Evolutionary conservation across 1,140 invertebrate species (phyloP).

Genomic region (Brachystomella parvula): DNA sequence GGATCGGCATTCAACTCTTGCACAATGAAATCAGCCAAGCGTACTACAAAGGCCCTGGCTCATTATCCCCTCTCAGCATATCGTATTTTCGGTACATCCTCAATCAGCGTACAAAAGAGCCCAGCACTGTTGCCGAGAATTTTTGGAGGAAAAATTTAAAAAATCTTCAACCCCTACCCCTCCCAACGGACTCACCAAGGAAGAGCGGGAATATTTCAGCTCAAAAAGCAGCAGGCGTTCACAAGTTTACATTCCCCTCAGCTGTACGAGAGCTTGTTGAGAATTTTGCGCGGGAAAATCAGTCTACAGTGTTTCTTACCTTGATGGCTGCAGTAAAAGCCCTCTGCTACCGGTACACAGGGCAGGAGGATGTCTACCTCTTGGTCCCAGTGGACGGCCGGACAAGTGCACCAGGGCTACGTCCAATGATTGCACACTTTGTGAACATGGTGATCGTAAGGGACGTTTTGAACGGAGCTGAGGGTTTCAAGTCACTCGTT

Average conservation of each 20-base stretch:
- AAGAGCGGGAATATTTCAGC: not conserved
- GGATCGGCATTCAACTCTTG: not conserved
- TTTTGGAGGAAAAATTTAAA: not conserved
- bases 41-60: not conserved
- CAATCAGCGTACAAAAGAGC: not conserved
- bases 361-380: not conserved
- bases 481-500: not conserved
- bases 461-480: not conserved
- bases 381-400: not conserved
- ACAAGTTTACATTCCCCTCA: not conserved
- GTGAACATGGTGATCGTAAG: not conserved
- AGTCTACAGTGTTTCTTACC: not conserved
- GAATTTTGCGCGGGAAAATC: not conserved
- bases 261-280: not conserved
- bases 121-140: not conserved
- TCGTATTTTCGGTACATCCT: not conserved
- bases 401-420: not conserved
- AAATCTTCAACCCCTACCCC: not conserved
- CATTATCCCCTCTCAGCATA: no score
- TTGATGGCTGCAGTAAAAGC: not conserved
- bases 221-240: not conserved
- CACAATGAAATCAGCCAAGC: not conserved
- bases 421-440: not conserved
- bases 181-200: not conserved
- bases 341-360: slow-evolving; percentile 4